phyloP scores from a whole-genome alignment of 2,888 invertebrate genomes.

The Baronia brevicornis region DNA sequence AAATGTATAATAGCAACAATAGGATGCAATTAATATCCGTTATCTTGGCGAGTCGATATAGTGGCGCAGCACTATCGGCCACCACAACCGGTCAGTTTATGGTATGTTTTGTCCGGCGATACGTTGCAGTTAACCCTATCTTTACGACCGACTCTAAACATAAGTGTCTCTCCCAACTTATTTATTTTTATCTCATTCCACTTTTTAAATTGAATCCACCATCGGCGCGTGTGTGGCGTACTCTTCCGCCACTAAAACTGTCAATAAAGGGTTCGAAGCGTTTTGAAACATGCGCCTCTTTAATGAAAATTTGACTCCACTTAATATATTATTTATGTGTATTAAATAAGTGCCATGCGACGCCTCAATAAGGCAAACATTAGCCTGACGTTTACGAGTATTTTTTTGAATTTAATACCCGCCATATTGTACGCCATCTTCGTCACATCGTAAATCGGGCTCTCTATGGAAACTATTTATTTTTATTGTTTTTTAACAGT shows the following conservation, averaged over 20 bases:
- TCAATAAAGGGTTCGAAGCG: slow-evolving; percentile 59
- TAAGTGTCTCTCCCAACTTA: slow-evolving; percentile 72
- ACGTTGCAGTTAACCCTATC: slow-evolving; percentile 74
- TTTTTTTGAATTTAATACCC: slow-evolving; percentile 48
- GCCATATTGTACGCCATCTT: slow-evolving; percentile 44
- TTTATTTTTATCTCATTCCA: slow-evolving; percentile 74
- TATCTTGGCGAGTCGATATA: slow-evolving; percentile 25
- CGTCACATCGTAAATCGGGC: slow-evolving; percentile 58
- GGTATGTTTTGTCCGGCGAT: slow-evolving; percentile 70
- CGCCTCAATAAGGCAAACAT: slow-evolving; percentile 54
- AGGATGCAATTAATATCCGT: slow-evolving; percentile 7
- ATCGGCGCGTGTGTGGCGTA: slow-evolving; percentile 69
- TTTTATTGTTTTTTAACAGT: slow-evolving; percentile 24
- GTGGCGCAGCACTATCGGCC: slow-evolving; percentile 45
- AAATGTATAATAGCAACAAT: no score
- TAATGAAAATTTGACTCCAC: slow-evolving; percentile 64
- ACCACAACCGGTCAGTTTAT: slow-evolving; percentile 67
- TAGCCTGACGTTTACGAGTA: slow-evolving; percentile 43
- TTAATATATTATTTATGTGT: slow-evolving; percentile 60
- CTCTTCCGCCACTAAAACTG: slow-evolving; percentile 59
- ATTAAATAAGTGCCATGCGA: slow-evolving; percentile 53
- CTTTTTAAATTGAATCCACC: slow-evolving; percentile 72
- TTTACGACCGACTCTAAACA: slow-evolving; percentile 73
- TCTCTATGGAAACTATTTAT: slow-evolving; percentile 28
- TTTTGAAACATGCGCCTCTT: slow-evolving; percentile 52